Percentiles rank a stretch among this genome's conserved stretches.
These are phyloP conservation scores for Paramacrobiotus metropolitanus DNA, from an alignment of 1,140 invertebrate species.

Conservation along the genomic window DNA sequence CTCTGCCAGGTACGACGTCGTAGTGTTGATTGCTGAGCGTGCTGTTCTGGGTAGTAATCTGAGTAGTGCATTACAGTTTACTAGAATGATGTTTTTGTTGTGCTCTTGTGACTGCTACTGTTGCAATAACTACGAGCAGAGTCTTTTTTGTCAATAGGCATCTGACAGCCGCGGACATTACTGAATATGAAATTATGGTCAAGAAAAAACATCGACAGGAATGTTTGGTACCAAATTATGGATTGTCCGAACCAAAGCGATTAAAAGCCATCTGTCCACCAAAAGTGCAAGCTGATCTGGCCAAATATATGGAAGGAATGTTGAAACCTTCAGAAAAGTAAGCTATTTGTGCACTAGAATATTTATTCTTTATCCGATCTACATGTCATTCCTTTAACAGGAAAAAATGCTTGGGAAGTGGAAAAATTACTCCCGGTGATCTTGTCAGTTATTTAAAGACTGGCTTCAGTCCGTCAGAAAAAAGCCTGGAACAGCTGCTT, in stretches of 20 bases:
- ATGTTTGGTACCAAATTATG: background rate
- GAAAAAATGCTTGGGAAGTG: too few relatives aligned
- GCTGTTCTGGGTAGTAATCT: background rate
- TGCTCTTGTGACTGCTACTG: background rate
- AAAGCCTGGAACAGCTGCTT: background rate
- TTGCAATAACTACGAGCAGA: too few relatives aligned
- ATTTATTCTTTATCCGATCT: too few relatives aligned
- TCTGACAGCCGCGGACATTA: background rate
- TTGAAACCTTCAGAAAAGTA: background rate
- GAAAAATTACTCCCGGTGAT: background rate
- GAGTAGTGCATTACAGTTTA: background rate
- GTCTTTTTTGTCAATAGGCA: background rate
- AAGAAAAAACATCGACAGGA: background rate
- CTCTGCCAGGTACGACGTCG: too few relatives aligned
- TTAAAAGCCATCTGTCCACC: background rate
- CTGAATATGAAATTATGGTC: background rate
- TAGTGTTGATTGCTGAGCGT: too few relatives aligned
- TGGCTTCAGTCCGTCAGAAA: too few relatives aligned
- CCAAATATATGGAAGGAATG: background rate
- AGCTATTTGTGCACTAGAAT: background rate
- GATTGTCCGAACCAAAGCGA: background rate
- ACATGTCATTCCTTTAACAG: too few relatives aligned
- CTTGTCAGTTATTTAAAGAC: background rate
- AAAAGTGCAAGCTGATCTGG: background rate
- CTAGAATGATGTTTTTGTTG: background rate